A percentile compares a stretch with the other conserved stretches of the same genome.
These are phyloP conservation scores for Stercorarius parasiticus DNA, from an alignment of 2,113 vertebrate species.

Conservation along the genomic window DNA sequence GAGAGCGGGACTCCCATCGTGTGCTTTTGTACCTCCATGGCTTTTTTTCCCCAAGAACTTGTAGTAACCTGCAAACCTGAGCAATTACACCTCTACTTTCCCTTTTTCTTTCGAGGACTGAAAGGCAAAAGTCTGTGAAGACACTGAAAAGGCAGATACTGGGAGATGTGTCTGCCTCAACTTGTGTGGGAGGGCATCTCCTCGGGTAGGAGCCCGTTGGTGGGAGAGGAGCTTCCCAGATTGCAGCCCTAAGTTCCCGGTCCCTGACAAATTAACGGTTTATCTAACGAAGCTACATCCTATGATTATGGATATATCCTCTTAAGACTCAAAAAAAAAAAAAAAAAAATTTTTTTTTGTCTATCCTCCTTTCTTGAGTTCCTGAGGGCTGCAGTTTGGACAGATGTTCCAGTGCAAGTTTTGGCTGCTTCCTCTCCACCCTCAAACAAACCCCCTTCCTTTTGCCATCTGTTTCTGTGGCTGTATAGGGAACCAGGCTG, in stretches of 20 bases:
- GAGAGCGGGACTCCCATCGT: background rate
- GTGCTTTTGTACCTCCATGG: background rate
- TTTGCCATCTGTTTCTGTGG: constrained; percentile 37
- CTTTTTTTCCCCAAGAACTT: background rate
- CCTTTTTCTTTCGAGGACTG: background rate
- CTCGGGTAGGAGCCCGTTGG: background rate
- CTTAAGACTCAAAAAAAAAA: background rate
- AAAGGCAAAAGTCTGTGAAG: background rate
- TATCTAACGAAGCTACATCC: background rate
- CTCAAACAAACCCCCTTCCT: background rate
- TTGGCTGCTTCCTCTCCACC: background rate
- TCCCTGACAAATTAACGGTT: background rate
- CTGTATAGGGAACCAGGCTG: background rate
- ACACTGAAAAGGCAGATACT: background rate
- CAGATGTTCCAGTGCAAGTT: constrained; percentile 42
- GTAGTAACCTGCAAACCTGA: background rate
- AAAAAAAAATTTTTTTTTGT: too few species aligned
- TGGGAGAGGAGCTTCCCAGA: background rate
- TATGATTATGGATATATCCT: background rate
- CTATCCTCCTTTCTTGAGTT: background rate
- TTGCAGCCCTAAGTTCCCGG: background rate
- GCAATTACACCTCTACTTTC: background rate
- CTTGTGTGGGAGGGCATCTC: background rate
- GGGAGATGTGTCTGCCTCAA: background rate
- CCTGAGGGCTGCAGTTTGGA: background rate